Conservation (phyloP, 2,888 invertebrate species). For the Phaedon cochleariae region DNA sequence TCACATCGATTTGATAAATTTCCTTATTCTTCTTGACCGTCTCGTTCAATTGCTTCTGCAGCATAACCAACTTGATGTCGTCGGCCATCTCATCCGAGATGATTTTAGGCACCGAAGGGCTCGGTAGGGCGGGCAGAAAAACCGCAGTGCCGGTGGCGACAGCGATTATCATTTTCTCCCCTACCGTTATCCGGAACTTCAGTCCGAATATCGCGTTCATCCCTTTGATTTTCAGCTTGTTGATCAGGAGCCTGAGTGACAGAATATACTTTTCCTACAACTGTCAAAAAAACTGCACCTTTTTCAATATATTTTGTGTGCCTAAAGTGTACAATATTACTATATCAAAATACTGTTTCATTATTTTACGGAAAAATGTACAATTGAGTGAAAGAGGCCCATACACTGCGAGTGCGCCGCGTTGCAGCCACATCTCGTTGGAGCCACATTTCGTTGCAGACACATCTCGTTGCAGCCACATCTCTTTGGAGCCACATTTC, state of each 20-base stretch:
- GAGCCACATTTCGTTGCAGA: no score
- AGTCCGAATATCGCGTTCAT: constrained; percentile 95
- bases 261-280: no score
- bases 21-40: constrained; percentile 78
- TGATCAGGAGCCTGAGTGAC: constrained; percentile 84
- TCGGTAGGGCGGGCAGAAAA: constrained; percentile 79
- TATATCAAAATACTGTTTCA: no score
- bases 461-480: no score
- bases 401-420: no score
- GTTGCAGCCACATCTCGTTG: no score
- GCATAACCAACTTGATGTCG: constrained; percentile 71
- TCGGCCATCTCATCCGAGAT: constrained; percentile 73
- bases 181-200: constrained; percentile 75
- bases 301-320: no score
- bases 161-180: constrained; percentile 87
- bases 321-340: no score
- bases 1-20: constrained; percentile 65
- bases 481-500: no score
- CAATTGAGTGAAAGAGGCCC: no score
- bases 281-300: no score
- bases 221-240: constrained; percentile 91
- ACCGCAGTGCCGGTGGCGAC: constrained; percentile 90
- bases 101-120: constrained; percentile 77
- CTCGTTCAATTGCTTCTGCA: constrained; percentile 75
- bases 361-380: no score